phyloP scores from a whole-genome alignment of 2,113 vertebrate genomes.

The Pogonocichla stellata region DNA sequence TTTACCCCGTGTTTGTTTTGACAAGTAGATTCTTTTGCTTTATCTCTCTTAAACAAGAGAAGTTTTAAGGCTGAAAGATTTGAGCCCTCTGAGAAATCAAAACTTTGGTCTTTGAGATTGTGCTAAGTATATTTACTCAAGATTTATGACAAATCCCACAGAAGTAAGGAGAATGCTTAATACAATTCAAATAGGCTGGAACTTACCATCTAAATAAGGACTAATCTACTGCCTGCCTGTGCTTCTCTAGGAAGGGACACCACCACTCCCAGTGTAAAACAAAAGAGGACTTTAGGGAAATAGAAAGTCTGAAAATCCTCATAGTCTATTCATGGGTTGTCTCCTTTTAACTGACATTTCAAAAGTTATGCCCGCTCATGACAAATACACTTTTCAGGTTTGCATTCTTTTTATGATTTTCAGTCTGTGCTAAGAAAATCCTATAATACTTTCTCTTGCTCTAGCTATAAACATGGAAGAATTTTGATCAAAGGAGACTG shows the following conservation, averaged over 20 bases:
- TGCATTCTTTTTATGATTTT: slow-evolving; percentile 33
- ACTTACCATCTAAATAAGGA: slow-evolving; percentile 67
- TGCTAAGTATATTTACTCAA: slow-evolving; percentile 65
- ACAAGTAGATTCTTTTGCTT: slow-evolving; percentile 69
- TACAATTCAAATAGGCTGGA: slow-evolving; percentile 64
- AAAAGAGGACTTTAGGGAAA: slow-evolving; percentile 54
- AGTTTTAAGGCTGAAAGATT: slow-evolving; percentile 65
- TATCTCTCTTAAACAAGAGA: slow-evolving; percentile 64
- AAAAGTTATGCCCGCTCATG: slow-evolving; percentile 48
- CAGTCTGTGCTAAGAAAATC: background rate
- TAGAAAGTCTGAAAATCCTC: slow-evolving; percentile 59
- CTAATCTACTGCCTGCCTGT: slow-evolving; percentile 55
- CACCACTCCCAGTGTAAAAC: slow-evolving; percentile 52
- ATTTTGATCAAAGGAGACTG: slow-evolving; percentile 26
- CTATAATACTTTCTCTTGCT: background rate
- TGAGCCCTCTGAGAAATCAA: slow-evolving; percentile 68
- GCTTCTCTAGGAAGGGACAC: slow-evolving; percentile 38
- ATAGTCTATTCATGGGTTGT: slow-evolving; percentile 38
- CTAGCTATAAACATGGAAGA: slow-evolving; percentile 22
- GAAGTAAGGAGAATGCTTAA: slow-evolving; percentile 66
- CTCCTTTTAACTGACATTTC: slow-evolving; percentile 57
- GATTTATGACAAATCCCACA: slow-evolving; percentile 65
- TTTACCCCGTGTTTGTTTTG: slow-evolving; percentile 63
- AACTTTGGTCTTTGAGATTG: slow-evolving; percentile 59
- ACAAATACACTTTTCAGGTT: slow-evolving; percentile 29